Evolutionary conservation across 2,113 vertebrate species (phyloP), one percentile per base, ranked within the genome.

Genomic region (Lepisosteus oculatus): DNA sequence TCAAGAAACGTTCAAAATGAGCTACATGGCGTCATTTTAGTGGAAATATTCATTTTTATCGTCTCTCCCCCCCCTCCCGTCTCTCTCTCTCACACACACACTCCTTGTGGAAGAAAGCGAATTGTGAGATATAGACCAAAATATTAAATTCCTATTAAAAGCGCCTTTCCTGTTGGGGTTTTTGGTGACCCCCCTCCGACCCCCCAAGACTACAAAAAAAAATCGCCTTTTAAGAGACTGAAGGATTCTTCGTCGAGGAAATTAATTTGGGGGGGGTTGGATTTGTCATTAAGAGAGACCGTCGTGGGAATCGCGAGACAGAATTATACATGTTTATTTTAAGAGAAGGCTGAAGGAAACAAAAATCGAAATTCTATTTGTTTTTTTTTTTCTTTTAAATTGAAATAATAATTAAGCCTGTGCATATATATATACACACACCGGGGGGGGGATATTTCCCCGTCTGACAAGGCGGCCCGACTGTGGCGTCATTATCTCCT

Each of bases 1-100:
- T 81, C 83, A 85, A 83, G 84, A 87, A 85, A 85, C 84, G 29
- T 66, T 67, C 82, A 80, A 73, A 82, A 80, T 78, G 78, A 77
- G 81, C 79, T 85, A 85, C 86, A 85, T 88, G 86, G 83, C 86
- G 84, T 81, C 82, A 72, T 75, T 77, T 81, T 84, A 76, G 72
- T 84, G 81, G 81, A 76, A 80, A 86, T 89, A 85, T 83, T 87
- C 80, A 79, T 85, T 71, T 77, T 76, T 77, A 55, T 42, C 51
- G 67, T 61, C 76, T 77, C 74, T 69, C 57, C 43, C 4, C 68
- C 65, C 61, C 59, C 65, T 2, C 61, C 62, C 59, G 43, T 65
- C 55, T 64, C 45, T 74, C 55, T 43, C 55, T 41, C 56, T 70
- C 29, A 51, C 6, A 29, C 57, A 4, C 56, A 41, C 62, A 70